These are phyloP conservation scores for Diabrotica undecimpunctata DNA, from an alignment of 1,140 invertebrate species.

Conservation along the genomic window DNA sequence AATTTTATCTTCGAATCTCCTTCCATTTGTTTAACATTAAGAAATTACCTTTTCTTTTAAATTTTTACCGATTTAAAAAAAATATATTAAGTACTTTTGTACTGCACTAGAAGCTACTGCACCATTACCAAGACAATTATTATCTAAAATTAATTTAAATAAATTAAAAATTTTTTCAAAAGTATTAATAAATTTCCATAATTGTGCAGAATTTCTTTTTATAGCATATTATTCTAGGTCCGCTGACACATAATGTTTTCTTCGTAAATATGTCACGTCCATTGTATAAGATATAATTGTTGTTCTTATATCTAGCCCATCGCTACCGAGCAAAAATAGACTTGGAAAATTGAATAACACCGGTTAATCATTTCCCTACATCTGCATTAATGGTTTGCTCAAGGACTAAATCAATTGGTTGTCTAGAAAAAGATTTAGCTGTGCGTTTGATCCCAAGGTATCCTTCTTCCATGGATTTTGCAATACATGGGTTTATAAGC, in stretches of 20 bases:
- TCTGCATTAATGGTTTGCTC: conserved; percentile 37
- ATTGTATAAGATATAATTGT: conserved; percentile 30
- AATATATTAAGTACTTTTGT: conserved; percentile 12
- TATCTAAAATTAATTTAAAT: conserved; percentile 29
- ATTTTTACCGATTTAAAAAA: conserved; percentile 24
- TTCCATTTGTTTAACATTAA: conserved; percentile 26
- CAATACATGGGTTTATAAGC: conserved; percentile 17
- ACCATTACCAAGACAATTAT: conserved; percentile 25
- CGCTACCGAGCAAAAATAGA: conserved; percentile 34
- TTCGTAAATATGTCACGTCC: conserved; percentile 18
- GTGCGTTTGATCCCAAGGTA: conserved; percentile 31
- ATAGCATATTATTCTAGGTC: conserved; percentile 24
- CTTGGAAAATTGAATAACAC: conserved; percentile 33
- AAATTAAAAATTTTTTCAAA: conserved; percentile 33
- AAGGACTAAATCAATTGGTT: conserved; percentile 31
- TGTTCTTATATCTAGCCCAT: conserved; percentile 35
- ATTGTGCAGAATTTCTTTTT: conserved; percentile 27
- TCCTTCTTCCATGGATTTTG: conserved; percentile 19
- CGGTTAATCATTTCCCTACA: conserved; percentile 29
- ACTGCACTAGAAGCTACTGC: conserved; percentile 19
- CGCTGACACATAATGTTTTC: conserved; percentile 20
- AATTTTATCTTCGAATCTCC: conserved; percentile 29
- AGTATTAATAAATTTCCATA: conserved; percentile 33
- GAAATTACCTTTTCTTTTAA: conserved; percentile 25
- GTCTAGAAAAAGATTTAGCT: conserved; percentile 30